A percentile compares a stretch with the other conserved stretches of the same genome.
phyloP scores from a whole-genome alignment of 2,797 vertebrate species.

The Epinephelus coioides region DNA sequence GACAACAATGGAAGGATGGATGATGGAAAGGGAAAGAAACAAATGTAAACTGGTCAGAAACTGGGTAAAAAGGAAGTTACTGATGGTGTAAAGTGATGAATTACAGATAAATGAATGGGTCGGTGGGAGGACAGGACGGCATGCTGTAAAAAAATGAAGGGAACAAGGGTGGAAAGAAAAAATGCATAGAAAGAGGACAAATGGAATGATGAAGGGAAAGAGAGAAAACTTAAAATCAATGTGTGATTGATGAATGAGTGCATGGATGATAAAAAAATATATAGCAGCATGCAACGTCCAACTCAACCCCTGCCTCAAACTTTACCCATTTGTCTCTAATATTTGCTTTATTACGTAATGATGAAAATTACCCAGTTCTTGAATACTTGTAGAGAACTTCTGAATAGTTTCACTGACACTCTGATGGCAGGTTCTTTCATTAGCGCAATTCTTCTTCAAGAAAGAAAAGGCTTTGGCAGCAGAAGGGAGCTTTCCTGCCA shows the following conservation, averaged over 20 bases:
- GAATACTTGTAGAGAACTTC: slow-evolving; percentile 13
- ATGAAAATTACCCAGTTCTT: slow-evolving; percentile 22
- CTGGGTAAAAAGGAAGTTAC: background rate
- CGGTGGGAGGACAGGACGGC: background rate
- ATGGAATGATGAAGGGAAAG: background rate
- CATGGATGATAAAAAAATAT: background rate
- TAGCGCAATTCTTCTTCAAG: slow-evolving; percentile 10
- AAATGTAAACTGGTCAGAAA: background rate
- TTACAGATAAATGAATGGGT: slow-evolving; percentile 1
- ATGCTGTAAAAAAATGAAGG: background rate
- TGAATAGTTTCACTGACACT: slow-evolving; percentile 35
- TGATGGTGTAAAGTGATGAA: slow-evolving; percentile 14
- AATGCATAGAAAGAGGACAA: background rate
- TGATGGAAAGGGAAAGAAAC: slow-evolving; percentile 29
- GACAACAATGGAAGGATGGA: slow-evolving; percentile 11
- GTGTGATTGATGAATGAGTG: slow-evolving; percentile 18
- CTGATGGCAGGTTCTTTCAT: slow-evolving; percentile 49
- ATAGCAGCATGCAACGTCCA: background rate
- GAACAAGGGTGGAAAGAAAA: background rate
- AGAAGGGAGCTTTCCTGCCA: slow-evolving; percentile 36
- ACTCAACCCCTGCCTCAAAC: background rate
- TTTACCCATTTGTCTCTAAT: slow-evolving; percentile 17
- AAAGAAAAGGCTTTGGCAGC: slow-evolving; percentile 48
- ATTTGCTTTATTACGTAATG: slow-evolving; percentile 20
- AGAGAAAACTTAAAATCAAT: background rate